Evolutionary conservation across 2,797 vertebrate species (phyloP), one percentile per base, ranked within the genome.

Genomic region (Sciaenops ocellatus): DNA sequence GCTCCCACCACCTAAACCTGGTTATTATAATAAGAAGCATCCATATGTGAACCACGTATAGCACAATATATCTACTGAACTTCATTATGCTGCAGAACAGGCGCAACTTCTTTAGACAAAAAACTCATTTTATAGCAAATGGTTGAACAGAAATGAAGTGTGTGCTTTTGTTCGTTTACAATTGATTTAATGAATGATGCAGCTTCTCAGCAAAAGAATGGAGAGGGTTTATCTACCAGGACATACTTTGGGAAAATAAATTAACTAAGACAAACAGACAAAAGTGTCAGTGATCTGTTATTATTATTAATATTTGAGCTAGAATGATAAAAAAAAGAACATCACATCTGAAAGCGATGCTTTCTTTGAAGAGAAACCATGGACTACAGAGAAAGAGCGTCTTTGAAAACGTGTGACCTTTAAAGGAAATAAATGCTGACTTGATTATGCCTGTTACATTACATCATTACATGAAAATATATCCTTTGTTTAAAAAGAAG

Each of bases 1-100:
- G 76, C 87, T 68, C 59, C 73, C 42, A 85, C 73, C 42, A 85
- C 69, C 44, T 75, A 83, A 88, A 85, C 56, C 76, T 72, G 44
- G 7, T 52, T 44, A 85, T 73, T 78, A 82, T 61, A 71, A 73
- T 51, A 47, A 74, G 22, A 78, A 64, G 78, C 54, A 72, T 77
- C 42, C 51, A 71, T 66, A 84, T 72, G 17, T 55, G 42, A 74
- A 73, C 22, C 54, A 61, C 72, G 70, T 63, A 62, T 5, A 75
- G 24, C 34, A 69, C 18, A 22, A 41, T 59, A 24, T 24, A 4
- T 30, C 30, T 24, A 9, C 56, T 62, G 47, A 28, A 73, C 56
- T 46, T 59, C 38, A 47, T 64, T 61, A 64, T 51, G 41, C 56
- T 82, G 65, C 55, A 65, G 42, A 75, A 50, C 55, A 75, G 15